Evolutionary conservation across 1,140 invertebrate genomes (phyloP).

Genomic region (Drosophila simulans): DNA sequence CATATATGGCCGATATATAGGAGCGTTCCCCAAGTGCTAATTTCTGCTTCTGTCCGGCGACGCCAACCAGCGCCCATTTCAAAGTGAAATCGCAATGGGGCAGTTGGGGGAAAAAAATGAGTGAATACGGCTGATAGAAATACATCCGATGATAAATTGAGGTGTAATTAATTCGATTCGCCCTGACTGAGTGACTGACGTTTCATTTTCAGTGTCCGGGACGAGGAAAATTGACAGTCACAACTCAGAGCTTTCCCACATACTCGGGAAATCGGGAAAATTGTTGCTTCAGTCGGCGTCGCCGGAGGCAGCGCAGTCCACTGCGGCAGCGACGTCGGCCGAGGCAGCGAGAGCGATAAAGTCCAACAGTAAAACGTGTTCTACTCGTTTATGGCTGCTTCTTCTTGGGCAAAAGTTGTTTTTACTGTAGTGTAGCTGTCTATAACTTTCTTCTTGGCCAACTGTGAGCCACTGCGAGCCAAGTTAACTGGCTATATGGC

Average conservation of each 20-base stretch:
- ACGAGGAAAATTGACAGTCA: constrained; percentile 70
- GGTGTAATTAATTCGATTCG: constrained; percentile 74
- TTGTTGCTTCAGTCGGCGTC: constrained; percentile 13
- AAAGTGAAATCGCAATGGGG: constrained; percentile 71
- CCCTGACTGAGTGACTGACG: constrained; percentile 66
- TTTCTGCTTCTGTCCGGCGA: constrained; percentile 48
- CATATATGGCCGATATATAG: constrained; percentile 9
- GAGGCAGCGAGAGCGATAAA: constrained; percentile 18
- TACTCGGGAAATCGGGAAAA: constrained; percentile 45
- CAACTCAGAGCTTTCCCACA: constrained; percentile 72
- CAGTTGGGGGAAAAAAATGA: constrained; percentile 32
- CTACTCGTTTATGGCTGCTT: constrained; percentile 72
- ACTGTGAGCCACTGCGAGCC: constrained; percentile 34
- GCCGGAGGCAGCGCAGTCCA: constrained; percentile 1
- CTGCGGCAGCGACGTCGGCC: constrained; percentile 3
- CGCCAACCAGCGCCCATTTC: constrained; percentile 28
- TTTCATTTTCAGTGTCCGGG: constrained; percentile 82
- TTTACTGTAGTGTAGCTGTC: constrained; percentile 73
- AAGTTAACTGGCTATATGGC: constrained; percentile 36
- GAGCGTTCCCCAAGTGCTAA: constrained; percentile 61
- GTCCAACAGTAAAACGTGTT: constrained; percentile 81
- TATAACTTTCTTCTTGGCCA: constrained; percentile 77
- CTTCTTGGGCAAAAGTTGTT: constrained; percentile 79
- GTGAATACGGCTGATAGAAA: constrained; percentile 25
- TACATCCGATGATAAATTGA: constrained; percentile 58